phyloP scores from a whole-genome alignment of 1,140 invertebrate genomes.

The Zaprionus vittiger region DNA sequence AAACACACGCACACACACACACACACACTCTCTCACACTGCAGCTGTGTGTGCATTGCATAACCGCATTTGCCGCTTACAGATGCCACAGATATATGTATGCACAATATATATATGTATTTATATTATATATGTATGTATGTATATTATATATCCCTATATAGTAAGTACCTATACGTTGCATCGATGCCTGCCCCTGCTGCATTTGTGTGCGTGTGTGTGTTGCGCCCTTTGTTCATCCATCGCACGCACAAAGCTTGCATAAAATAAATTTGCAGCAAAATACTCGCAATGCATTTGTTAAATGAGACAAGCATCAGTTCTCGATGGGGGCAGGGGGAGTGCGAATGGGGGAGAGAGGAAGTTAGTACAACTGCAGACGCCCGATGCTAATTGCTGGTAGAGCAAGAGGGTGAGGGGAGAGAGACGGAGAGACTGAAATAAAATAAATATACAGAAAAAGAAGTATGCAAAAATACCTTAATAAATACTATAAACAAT shows the following conservation, averaged over 20 bases:
- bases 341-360: not conserved
- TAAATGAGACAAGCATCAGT: constrained; percentile 47
- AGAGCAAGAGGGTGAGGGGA: not conserved
- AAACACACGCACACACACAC: constrained; percentile 40
- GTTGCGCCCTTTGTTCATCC: constrained; percentile 65
- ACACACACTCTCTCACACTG: constrained; percentile 36
- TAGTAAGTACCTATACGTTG: constrained; percentile 19
- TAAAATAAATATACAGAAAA: not conserved
- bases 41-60: constrained; percentile 60
- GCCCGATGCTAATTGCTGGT: not conserved
- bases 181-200: constrained; percentile 56
- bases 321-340: too few relatives aligned
- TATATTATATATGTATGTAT: constrained; percentile 14
- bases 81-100: constrained; percentile 24
- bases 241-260: constrained; percentile 69
- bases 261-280: constrained; percentile 74
- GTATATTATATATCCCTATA: constrained; percentile 14
- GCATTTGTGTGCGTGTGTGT: constrained; percentile 53
- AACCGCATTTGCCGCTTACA: constrained; percentile 66
- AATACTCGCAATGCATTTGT: constrained; percentile 59
- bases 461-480: not conserved
- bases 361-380: not conserved
- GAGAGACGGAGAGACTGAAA: constrained; percentile 7
- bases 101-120: not conserved
- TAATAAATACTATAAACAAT: not conserved